phyloP scores from a whole-genome alignment of 2,888 invertebrate species.

The Euplexia lucipara region DNA sequence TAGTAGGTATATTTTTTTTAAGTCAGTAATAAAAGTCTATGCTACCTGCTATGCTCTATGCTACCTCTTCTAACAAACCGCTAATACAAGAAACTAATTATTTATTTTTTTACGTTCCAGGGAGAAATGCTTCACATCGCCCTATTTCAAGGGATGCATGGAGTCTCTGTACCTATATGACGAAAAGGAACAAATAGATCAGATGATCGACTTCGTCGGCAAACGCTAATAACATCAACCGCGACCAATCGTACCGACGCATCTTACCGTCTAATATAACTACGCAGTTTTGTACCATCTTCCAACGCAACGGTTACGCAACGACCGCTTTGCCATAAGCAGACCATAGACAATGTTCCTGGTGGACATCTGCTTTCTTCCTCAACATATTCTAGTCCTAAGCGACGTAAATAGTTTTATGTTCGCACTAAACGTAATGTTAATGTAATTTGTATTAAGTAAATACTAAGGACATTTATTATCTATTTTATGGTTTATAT shows the following conservation, averaged over 20 bases:
- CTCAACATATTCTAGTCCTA: conserved; percentile 91
- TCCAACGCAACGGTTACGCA: conserved; percentile 73
- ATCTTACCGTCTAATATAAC: conserved; percentile 73
- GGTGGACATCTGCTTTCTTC: conserved; percentile 89
- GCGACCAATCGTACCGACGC: conserved; percentile 73
- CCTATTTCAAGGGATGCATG: conserved; percentile 95
- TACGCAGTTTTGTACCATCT: conserved; percentile 70
- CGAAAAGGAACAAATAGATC: conserved; percentile 94
- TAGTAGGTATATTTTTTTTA: too few relatives aligned
- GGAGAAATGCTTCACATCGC: conserved; percentile 94
- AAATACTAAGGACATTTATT: conserved; percentile 83
- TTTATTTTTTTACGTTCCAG: conserved; percentile 85
- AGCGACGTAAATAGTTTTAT: conserved; percentile 86
- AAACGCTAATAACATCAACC: conserved; percentile 87
- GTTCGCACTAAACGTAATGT: conserved; percentile 88
- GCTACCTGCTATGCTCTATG: conserved; percentile 15
- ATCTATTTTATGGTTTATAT: conserved; percentile 81
- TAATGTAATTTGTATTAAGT: conserved; percentile 77
- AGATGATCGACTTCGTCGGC: conserved; percentile 95
- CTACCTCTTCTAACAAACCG: background rate
- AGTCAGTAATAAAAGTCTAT: background rate
- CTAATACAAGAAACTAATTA: conserved; percentile 17
- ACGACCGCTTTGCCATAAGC: conserved; percentile 82
- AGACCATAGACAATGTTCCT: conserved; percentile 82
- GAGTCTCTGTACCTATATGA: conserved; percentile 94